Evolutionary conservation across 2,888 invertebrate genomes (phyloP).

Genomic region (Cheilosia pagana): DNA sequence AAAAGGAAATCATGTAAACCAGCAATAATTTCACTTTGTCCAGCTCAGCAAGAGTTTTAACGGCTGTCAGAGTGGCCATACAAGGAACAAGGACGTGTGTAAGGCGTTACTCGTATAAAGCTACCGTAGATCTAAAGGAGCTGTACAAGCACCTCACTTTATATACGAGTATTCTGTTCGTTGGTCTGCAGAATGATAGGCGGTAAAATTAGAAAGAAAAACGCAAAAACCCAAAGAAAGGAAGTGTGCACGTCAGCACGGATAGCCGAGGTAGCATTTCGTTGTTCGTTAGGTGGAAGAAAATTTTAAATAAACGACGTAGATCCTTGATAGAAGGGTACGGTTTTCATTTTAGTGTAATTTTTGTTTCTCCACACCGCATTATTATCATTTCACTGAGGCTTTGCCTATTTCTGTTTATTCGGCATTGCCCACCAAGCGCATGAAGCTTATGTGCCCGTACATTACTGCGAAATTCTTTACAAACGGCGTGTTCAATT

Average conservation of each 20-base stretch:
- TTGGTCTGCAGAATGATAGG: constrained; percentile 49
- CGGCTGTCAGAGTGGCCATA: constrained; percentile 40
- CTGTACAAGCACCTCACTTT: constrained; percentile 7
- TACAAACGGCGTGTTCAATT: too few species aligned
- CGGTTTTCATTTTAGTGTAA: constrained; percentile 17
- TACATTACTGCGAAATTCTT: not conserved
- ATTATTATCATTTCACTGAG: constrained; percentile 29
- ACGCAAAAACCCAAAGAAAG: constrained; percentile 21
- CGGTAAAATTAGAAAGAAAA: constrained; percentile 36
- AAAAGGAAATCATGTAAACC: constrained; percentile 74
- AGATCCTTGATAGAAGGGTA: constrained; percentile 65
- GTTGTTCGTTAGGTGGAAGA: constrained; percentile 69
- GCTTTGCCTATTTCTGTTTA: constrained; percentile 58
- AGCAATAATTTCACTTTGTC: constrained; percentile 75
- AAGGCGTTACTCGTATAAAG: constrained; percentile 55
- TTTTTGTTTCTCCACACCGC: constrained; percentile 21
- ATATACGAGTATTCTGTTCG: constrained; percentile 26
- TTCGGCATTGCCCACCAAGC: constrained; percentile 37
- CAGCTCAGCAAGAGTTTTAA: constrained; percentile 71
- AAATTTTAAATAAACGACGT: constrained; percentile 73
- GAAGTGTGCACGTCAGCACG: constrained; percentile 62
- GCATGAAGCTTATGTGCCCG: not conserved
- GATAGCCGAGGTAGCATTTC: constrained; percentile 69
- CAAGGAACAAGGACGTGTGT: constrained; percentile 43
- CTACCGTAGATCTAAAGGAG: constrained; percentile 53